A percentile compares a stretch with the other conserved stretches of the same genome.
Conservation (phyloP, 2,797 vertebrate species). For the Phoebastria nigripes region DNA sequence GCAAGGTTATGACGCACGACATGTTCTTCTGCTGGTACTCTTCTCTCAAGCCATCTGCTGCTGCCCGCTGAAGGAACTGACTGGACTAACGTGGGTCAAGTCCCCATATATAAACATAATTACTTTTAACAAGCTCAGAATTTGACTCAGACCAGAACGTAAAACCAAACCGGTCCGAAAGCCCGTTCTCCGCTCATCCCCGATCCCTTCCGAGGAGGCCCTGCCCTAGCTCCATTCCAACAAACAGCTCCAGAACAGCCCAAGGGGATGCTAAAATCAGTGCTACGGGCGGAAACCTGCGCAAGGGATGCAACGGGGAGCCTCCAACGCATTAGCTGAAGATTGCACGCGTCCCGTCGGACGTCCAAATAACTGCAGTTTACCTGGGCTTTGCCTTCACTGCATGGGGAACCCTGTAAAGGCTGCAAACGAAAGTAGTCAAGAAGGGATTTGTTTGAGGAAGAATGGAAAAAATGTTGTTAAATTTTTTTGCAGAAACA, state of each 20-base stretch:
- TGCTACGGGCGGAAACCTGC: rapidly evolving
- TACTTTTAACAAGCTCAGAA: not conserved
- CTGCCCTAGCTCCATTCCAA: rapidly evolving
- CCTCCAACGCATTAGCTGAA: rapidly evolving
- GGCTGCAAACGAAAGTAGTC: rapidly evolving
- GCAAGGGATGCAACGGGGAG: rapidly evolving
- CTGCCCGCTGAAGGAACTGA: not conserved
- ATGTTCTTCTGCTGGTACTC: not conserved
- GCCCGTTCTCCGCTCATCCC: no score
- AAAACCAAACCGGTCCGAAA: not conserved
- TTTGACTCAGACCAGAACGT: not conserved
- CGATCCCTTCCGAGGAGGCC: rapidly evolving
- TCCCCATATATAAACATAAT: rapidly evolving
- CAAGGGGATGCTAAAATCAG: not conserved
- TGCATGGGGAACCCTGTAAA: not conserved
- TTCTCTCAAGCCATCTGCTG: not conserved
- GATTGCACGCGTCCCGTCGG: rapidly evolving
- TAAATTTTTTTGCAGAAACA: rapidly evolving
- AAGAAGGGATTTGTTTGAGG: not conserved
- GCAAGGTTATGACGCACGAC: not conserved
- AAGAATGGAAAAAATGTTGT: rapidly evolving
- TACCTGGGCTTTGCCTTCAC: rapidly evolving
- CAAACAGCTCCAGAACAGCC: not conserved
- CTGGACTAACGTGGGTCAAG: not conserved
- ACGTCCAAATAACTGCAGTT: not conserved